phyloP scores from a whole-genome alignment of 2,797 vertebrate genomes.

The Lepilemur septentrionalis region DNA sequence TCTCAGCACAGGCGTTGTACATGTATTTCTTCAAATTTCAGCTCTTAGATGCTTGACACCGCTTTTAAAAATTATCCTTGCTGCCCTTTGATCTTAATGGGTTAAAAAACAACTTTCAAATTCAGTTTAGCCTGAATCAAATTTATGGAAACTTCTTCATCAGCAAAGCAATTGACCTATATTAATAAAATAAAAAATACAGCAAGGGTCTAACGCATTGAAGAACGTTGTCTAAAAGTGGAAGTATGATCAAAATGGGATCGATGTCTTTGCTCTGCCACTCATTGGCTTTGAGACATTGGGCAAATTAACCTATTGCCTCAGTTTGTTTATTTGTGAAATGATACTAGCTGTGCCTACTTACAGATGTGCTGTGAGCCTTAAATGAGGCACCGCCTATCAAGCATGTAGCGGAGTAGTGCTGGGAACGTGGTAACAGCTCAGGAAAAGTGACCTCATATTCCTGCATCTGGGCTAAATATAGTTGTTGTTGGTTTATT shows the following conservation, averaged over 20 bases:
- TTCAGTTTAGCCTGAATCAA: neutral
- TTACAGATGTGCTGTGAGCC: neutral
- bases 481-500: neutral
- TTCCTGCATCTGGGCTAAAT: neutral
- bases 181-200: neutral
- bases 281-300: neutral
- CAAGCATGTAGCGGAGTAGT: neutral
- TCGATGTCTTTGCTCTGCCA: neutral
- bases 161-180: neutral
- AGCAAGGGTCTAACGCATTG: neutral
- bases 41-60: neutral
- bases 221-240: neutral
- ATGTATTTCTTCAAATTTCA: neutral
- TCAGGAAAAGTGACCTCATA: neutral
- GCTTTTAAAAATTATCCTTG: neutral
- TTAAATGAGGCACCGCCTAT: neutral
- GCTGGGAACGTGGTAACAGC: neutral
- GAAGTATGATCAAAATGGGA: neutral
- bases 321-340: neutral
- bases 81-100: neutral
- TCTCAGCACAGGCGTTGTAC: neutral
- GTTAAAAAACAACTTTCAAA: neutral
- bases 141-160: neutral
- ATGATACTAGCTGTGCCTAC: neutral
- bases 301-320: neutral